Base-by-base conservation (phyloP, 2,797 vertebrate genomes). In the Tokudaia muenninki region DNA sequence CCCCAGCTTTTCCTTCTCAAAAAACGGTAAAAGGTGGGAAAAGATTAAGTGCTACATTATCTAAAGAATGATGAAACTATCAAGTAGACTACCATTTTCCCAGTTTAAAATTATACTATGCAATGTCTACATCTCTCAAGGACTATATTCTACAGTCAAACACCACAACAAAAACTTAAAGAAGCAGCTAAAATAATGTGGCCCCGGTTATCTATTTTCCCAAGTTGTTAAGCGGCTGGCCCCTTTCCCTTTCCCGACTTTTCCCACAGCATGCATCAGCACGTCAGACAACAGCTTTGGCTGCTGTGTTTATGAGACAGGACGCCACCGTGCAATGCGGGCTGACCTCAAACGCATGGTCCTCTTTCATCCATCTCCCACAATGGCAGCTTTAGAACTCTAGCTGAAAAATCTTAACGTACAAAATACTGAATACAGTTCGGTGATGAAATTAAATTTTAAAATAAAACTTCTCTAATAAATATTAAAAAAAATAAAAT, bases 341-440 rank as follows among this genome's bases (percentile, higher is more conserved):
- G 61, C 59, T 52, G 44, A n/a, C 34, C 31, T 13, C 59, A 63
- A 50, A 90, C 31, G 37, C 29, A 16, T 26, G 41, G 13, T 61
- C 57, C 31, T 63, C 88, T n/a, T 67, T 52, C 34, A 50, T 37
- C 14, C 5, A 21, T 37, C 77, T 80, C 34, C 11, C 47, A 41
- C 41, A 10, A 2, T 21, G 29, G 24, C 55, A 7, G 47, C 24
- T 80, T 17, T n/a, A 67, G 34, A 80, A 37, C 22, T 52, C 61
- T 22, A 65, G 12, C 44, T 52, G 19, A n/a, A 79, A 77, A 61
- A 37, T n/a, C 31, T 16, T 87, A 52, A 78, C 75, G 92, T 57
- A 88, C 41, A 59, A 96, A 96, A 92, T 44, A 94, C 50, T 90
- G 52, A 90, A 91, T 61, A 87, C 10, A 86, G 17, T 57, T 37